These are phyloP conservation scores for Pluvialis apricaria DNA, from an alignment of 2,113 vertebrate species.

Conservation along the genomic window DNA sequence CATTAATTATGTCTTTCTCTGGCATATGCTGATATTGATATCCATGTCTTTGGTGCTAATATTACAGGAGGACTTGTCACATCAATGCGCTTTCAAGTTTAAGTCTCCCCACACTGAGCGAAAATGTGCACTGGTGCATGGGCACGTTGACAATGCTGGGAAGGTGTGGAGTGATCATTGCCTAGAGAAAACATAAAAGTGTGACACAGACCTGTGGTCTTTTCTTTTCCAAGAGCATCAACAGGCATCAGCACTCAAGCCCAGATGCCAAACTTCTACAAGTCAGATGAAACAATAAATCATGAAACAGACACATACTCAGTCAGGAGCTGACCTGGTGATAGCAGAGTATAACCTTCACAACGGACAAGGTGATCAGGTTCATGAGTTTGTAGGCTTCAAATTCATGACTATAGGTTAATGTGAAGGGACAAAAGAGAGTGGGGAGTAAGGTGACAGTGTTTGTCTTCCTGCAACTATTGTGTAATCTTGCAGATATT, in stretches of 20 bases:
- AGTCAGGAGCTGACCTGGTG: background rate
- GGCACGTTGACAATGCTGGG: background rate
- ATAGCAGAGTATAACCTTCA: background rate
- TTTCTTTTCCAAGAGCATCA: background rate
- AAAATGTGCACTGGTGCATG: background rate
- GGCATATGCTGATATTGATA: background rate
- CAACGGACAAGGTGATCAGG: background rate
- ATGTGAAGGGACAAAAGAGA: background rate
- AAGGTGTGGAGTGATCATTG: background rate
- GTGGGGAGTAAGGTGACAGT: background rate
- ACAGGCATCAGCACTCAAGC: background rate
- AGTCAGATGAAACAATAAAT: background rate
- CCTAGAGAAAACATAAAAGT: background rate
- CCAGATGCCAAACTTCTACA: too few relatives aligned
- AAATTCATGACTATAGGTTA: background rate
- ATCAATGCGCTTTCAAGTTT: background rate
- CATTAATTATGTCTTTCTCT: slow-evolving; percentile 25
- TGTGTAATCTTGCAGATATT: background rate
- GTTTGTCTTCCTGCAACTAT: background rate
- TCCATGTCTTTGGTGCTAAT: background rate
- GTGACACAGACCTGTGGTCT: background rate
- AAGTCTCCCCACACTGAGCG: background rate
- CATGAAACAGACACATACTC: background rate
- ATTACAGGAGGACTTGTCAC: background rate
- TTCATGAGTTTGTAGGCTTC: background rate